phyloP scores from a whole-genome alignment of 2,113 vertebrate genomes.

The Hucho hucho region DNA sequence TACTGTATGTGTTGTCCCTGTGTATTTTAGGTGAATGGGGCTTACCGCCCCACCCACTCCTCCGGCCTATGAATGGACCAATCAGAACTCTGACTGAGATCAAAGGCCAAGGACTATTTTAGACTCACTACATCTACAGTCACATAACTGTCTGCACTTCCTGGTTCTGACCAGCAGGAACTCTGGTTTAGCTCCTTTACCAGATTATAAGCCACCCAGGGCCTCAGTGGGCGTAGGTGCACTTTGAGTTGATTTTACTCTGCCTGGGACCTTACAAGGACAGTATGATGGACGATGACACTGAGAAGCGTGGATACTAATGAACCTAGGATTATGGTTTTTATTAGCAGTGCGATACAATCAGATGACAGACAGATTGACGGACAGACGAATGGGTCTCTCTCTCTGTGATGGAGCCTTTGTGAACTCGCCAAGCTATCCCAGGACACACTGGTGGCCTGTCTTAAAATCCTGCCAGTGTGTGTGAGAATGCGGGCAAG shows the following conservation, averaged over 20 bases:
- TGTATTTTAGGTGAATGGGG: too few species aligned
- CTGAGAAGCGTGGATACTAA: not conserved
- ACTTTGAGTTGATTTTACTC: too few species aligned
- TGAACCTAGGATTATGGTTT: not conserved
- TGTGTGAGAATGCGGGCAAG: too few species aligned
- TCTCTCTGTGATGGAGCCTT: not conserved
- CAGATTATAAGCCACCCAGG: not conserved
- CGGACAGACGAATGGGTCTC: not conserved
- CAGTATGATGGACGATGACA: not conserved
- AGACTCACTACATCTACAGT: too few species aligned
- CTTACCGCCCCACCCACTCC: too few species aligned
- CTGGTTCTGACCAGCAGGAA: not conserved
- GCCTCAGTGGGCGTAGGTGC: not conserved
- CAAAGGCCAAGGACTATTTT: too few species aligned
- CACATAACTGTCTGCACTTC: not conserved
- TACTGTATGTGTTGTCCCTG: too few species aligned
- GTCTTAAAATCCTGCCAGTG: not conserved
- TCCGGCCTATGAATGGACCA: too few species aligned
- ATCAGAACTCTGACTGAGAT: too few species aligned
- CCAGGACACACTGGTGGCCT: not conserved
- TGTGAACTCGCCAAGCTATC: not conserved
- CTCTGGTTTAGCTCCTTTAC: not conserved
- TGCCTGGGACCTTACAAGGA: not conserved
- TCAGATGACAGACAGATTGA: not conserved
- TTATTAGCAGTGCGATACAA: slow-evolving; percentile 13